phyloP scores from a whole-genome alignment of 1,140 invertebrate species.

The Heliothis subflexa region DNA sequence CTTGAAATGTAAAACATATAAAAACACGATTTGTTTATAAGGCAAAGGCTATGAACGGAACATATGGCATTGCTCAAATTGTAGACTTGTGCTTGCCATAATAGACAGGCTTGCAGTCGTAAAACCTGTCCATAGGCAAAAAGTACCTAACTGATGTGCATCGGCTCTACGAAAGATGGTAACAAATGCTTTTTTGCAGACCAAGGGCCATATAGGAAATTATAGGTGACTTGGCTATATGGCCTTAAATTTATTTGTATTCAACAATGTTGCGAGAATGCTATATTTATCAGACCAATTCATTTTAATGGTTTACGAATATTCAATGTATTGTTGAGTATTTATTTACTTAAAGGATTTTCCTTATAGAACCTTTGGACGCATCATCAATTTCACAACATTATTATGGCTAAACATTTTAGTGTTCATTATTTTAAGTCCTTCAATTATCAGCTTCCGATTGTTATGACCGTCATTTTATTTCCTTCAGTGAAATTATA shows the following conservation, averaged over 20 bases:
- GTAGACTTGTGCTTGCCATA: slow-evolving; percentile 33
- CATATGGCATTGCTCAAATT: slow-evolving; percentile 28
- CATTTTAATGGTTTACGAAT: background rate
- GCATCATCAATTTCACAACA: too few species aligned
- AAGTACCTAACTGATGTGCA: slow-evolving; percentile 20
- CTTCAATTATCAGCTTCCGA: background rate
- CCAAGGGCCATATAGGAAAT: slow-evolving; percentile 24
- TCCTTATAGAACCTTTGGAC: too few species aligned
- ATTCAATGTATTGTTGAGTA: background rate
- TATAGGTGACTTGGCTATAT: background rate
- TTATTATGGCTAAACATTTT: too few species aligned
- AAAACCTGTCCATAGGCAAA: slow-evolving; percentile 35
- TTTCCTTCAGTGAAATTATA: slow-evolving; percentile 9
- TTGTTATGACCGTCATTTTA: slow-evolving; percentile 2
- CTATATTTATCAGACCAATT: background rate
- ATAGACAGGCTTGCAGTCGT: slow-evolving; percentile 21
- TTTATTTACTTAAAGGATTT: background rate
- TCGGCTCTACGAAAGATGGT: slow-evolving; percentile 18
- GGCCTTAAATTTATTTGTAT: slow-evolving; percentile 29
- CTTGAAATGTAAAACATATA: slow-evolving; percentile 37
- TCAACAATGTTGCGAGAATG: background rate
- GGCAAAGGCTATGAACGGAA: slow-evolving; percentile 37
- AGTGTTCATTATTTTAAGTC: background rate
- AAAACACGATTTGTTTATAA: slow-evolving; percentile 45
- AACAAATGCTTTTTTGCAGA: slow-evolving; percentile 28